Evolutionary conservation across 92 coral and sea anemone species (phyloP), one percentile per base, ranked within the genome.

Genomic region (Meandrina meandrites): DNA sequence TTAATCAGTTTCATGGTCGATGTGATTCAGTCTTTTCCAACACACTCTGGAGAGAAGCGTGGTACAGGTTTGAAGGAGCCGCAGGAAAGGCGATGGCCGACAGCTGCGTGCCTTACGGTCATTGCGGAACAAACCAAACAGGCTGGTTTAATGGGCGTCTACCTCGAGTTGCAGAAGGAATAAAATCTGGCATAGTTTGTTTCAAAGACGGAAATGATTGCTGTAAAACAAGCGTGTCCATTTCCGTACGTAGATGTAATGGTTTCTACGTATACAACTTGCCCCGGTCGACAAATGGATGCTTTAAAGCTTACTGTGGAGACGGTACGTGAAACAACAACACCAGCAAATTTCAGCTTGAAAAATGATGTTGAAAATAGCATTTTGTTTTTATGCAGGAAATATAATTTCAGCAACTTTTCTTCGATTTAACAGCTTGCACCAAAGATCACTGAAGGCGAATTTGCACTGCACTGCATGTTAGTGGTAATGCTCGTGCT

Each of bases 241-340:
- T 83, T 83, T 5, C 4, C 2, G 48, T 71, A 14, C 86, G 86
- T 27, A 73, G 24, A 62, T 83, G 86, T 17, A 56, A 77, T 21
- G 51, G 69, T 31, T 83, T 83, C 78, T 83, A 48, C 17, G 86
- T 83, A 5, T 83, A 83, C 71, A 18, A 35, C 1, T 37, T 83
- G 12, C 86, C 86, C 13, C 0, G 4, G 30, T 60, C 84, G 10
- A 72, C 86, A 1, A 32, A 83, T 10, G 86, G 70, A 19, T 83
- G 86, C 53, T 51, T 5, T 34, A 72, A 83, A 17, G 86, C 79
- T n/a, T 83, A 83, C 48, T 83, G 86, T 72, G 86, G 86, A 10
- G 51, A 83, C n/a, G 86, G 86, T 74, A 9, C 53, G 79, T 48
- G 28, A 4, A 9, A 47, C 31, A 5, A 10, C 53, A 31, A 30